Conservation (phyloP, 1,140 invertebrate species). For the Calephelis nemesis region DNA sequence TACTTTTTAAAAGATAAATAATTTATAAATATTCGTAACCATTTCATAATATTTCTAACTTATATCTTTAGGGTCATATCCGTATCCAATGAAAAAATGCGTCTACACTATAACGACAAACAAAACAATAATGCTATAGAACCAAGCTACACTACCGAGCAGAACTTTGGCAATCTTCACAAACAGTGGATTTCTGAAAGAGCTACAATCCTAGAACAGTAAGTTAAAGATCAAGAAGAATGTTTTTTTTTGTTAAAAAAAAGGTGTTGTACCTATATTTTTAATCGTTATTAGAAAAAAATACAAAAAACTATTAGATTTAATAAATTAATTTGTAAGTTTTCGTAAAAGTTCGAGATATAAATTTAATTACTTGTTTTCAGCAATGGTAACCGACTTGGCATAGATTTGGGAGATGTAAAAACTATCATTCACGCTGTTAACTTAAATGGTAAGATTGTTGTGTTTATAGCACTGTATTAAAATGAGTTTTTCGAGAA, state of each 20-base stretch:
- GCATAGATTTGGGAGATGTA: conserved; percentile 87
- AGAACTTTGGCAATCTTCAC: conserved; percentile 63
- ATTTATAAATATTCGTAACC: not conserved
- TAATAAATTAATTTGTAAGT: not conserved
- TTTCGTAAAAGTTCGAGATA: not conserved
- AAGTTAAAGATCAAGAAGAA: conserved; percentile 33
- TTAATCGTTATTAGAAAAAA: too few relatives aligned
- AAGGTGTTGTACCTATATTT: too few relatives aligned
- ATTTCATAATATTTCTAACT: conserved; percentile 3
- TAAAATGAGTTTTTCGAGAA: too few relatives aligned
- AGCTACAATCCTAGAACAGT: conserved; percentile 74
- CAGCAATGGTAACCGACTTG: conserved; percentile 83
- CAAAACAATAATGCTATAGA: conserved; percentile 57
- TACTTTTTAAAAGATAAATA: too few relatives aligned
- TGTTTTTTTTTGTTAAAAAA: too few relatives aligned
- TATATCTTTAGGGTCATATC: conserved; percentile 76
- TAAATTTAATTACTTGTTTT: conserved; percentile 3
- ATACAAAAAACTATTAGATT: too few relatives aligned
- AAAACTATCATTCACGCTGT: conserved; percentile 86
- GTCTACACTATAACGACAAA: conserved; percentile 58
- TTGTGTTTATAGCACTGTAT: too few relatives aligned
- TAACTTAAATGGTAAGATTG: conserved; percentile 80
- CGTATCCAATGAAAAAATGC: conserved; percentile 78
- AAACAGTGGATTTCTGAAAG: conserved; percentile 70
- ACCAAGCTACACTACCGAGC: conserved; percentile 45